phyloP scores from a whole-genome alignment of 2,888 invertebrate genomes.

The Eucriotettix oculatus region DNA sequence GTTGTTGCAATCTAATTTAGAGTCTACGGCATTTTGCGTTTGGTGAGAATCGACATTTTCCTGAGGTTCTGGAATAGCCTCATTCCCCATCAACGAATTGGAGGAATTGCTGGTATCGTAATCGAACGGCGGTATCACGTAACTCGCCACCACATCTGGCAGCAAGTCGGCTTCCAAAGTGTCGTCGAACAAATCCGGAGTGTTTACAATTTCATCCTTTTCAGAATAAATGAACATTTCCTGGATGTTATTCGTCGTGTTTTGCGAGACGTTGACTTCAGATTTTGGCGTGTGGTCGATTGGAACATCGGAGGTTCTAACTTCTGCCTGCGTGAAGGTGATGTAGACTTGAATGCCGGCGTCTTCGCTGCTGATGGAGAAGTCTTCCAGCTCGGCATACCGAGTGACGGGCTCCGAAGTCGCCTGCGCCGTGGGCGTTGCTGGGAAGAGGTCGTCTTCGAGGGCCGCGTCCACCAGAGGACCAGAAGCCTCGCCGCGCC shows the following conservation, averaged over 20 bases:
- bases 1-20: too few species aligned
- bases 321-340: background rate
- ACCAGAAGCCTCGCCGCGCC: too few species aligned
- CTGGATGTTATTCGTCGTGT: background rate
- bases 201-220: background rate
- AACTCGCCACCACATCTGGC: background rate
- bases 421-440: background rate
- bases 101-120: background rate
- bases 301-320: background rate
- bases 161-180: too few species aligned
- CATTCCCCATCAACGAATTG: background rate
- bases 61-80: background rate
- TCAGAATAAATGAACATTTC: background rate
- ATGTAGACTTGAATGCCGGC: background rate
- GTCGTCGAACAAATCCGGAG: too few species aligned
- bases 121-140: background rate
- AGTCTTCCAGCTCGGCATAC: too few species aligned
- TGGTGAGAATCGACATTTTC: background rate
- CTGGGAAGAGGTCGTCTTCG: background rate
- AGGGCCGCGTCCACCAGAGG: too few species aligned
- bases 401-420: too few species aligned
- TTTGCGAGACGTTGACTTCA: background rate
- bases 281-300: background rate
- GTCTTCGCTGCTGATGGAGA: background rate
- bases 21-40: background rate